Percentiles rank a stretch among this genome's conserved stretches.
Evolutionary conservation across 2,797 vertebrate genomes (phyloP).

Genomic region (Darevskia mixta): DNA sequence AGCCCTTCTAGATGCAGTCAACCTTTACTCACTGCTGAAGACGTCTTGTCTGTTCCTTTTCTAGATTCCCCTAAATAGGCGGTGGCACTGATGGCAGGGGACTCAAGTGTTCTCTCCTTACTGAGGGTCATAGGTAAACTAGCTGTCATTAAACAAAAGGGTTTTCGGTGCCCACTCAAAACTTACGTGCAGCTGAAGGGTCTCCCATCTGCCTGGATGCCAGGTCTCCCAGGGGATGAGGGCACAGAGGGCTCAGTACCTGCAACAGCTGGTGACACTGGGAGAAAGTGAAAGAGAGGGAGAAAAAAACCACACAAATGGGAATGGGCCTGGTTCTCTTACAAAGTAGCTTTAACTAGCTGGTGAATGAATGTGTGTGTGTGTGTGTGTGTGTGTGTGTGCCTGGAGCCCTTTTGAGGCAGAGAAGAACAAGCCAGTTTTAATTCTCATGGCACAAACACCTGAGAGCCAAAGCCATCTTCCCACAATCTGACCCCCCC

Average conservation of each 20-base stretch:
- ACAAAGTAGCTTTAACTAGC: neutral
- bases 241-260: slow-evolving; percentile 73
- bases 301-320: neutral
- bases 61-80: neutral
- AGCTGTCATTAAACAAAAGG: neutral
- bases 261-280: slow-evolving; percentile 62
- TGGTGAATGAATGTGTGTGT: neutral
- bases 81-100: no score
- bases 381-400: neutral
- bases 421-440: neutral
- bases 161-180: neutral
- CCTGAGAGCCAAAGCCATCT: neutral
- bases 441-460: neutral
- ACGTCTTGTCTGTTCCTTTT: neutral
- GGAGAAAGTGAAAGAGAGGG: neutral
- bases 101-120: neutral
- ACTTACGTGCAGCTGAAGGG: slow-evolving; percentile 74
- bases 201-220: slow-evolving; percentile 69
- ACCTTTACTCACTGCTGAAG: neutral
- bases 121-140: neutral
- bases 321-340: neutral
- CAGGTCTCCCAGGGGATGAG: slow-evolving; percentile 76
- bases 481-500: neutral
- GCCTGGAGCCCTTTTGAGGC: neutral
- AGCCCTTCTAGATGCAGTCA: neutral